Evolutionary conservation across 1,140 invertebrate species (phyloP).

Genomic region (Drosophila prosaltans): DNA sequence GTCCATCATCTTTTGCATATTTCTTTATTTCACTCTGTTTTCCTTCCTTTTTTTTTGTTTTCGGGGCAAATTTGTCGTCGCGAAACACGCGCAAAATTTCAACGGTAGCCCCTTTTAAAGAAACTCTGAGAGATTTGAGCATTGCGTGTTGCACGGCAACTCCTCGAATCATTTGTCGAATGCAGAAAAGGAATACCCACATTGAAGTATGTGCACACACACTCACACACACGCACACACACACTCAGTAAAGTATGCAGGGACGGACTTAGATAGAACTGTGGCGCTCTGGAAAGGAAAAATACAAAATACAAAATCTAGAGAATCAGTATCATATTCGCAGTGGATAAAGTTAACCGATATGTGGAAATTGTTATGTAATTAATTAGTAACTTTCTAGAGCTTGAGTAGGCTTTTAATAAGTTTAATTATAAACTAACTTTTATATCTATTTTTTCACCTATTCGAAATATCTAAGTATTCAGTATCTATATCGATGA

Average conservation of each 20-base stretch:
- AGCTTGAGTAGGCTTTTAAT: too few species aligned
- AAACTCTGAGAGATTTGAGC: constrained; percentile 27
- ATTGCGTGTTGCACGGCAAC: constrained; percentile 57
- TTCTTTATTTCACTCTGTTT: constrained; percentile 1
- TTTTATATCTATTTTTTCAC: too few species aligned
- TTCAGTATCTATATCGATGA: too few species aligned
- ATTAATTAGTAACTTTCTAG: too few species aligned
- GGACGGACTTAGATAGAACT: neutral
- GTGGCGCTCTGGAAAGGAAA: too few species aligned
- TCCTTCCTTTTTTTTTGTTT: constrained; percentile 6
- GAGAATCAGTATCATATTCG: too few species aligned
- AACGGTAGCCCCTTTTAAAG: constrained; percentile 67
- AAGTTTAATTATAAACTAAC: too few species aligned
- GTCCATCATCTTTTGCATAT: constrained; percentile 58
- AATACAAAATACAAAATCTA: too few species aligned
- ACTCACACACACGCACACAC: too few species aligned
- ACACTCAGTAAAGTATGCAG: neutral
- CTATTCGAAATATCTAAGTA: too few species aligned
- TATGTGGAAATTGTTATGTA: too few species aligned
- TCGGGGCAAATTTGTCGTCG: constrained; percentile 61
- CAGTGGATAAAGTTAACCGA: too few species aligned
- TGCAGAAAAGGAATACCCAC: constrained; percentile 23
- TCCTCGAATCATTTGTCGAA: constrained; percentile 27
- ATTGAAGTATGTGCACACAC: neutral
- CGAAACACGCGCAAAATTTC: constrained; percentile 52